These are phyloP conservation scores for Erebia ligea DNA, from an alignment of 2,888 invertebrate genomes.

Conservation along the genomic window DNA sequence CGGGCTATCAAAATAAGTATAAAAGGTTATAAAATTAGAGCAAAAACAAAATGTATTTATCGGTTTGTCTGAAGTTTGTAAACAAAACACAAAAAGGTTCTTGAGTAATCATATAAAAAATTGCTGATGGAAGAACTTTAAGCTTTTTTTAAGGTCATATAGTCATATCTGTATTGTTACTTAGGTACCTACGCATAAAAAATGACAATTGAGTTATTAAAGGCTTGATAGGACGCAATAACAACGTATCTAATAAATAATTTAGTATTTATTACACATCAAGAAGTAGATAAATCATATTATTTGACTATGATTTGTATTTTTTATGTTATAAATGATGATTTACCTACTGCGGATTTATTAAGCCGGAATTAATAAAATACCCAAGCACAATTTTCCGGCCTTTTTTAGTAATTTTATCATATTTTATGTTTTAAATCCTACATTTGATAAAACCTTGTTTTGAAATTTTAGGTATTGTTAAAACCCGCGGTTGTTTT, in stretches of 20 bases:
- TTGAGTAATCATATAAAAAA: background rate
- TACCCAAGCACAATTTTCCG: background rate
- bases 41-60: too few relatives aligned
- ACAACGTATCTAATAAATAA: background rate
- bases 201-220: conserved; percentile 1
- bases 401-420: too few relatives aligned
- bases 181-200: background rate
- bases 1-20: too few relatives aligned
- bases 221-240: background rate
- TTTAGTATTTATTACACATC: background rate
- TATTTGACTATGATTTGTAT: background rate
- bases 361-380: background rate
- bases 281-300: background rate
- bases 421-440: too few relatives aligned
- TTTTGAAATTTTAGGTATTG: too few relatives aligned
- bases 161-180: background rate
- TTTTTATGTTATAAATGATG: background rate
- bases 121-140: background rate
- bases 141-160: background rate
- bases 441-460: too few relatives aligned
- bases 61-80: background rate
- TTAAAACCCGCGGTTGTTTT: too few relatives aligned
- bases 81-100: background rate
- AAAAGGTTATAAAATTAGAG: too few relatives aligned
- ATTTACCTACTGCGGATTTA: background rate